Percentiles rank a stretch among this genome's conserved stretches.
phyloP scores from a whole-genome alignment of 2,888 invertebrate species.

The Tanytarsus gracilentus region DNA sequence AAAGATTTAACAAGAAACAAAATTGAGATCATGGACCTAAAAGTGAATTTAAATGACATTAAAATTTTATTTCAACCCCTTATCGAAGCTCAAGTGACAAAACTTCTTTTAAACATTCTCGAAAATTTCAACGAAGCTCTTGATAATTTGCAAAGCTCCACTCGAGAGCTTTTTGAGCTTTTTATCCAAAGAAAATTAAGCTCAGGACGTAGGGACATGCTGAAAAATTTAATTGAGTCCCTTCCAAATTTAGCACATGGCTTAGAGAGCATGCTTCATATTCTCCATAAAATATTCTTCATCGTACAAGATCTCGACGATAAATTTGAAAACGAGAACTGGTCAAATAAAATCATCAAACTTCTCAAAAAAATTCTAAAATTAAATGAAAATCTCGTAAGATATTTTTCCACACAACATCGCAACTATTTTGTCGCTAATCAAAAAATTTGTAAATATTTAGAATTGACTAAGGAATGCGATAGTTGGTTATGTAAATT shows the following conservation, averaged over 20 bases:
- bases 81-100: conserved; percentile 35
- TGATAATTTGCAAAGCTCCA: conserved; percentile 33
- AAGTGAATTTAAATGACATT: not conserved
- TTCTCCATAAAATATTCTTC: not conserved
- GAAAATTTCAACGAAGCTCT: conserved; percentile 32
- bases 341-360: not conserved
- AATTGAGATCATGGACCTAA: not conserved
- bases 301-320: not conserved
- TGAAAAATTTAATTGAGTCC: conserved; percentile 32
- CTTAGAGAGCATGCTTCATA: not conserved
- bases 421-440: conserved; percentile 9
- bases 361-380: not conserved
- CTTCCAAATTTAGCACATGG: not conserved
- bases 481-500: not conserved
- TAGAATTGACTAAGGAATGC: not conserved
- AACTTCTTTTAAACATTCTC: conserved; percentile 33
- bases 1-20: not conserved
- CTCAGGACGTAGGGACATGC: conserved; percentile 35
- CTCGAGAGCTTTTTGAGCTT: conserved; percentile 32
- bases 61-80: conserved; percentile 35
- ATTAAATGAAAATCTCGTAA: not conserved
- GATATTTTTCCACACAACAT: not conserved
- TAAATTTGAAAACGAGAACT: not conserved
- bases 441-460: not conserved
- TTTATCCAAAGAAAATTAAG: conserved; percentile 33